Evolutionary conservation across 2,797 vertebrate species (phyloP), one percentile per base, ranked within the genome.

Genomic region (Acipenser oxyrinchus): DNA sequence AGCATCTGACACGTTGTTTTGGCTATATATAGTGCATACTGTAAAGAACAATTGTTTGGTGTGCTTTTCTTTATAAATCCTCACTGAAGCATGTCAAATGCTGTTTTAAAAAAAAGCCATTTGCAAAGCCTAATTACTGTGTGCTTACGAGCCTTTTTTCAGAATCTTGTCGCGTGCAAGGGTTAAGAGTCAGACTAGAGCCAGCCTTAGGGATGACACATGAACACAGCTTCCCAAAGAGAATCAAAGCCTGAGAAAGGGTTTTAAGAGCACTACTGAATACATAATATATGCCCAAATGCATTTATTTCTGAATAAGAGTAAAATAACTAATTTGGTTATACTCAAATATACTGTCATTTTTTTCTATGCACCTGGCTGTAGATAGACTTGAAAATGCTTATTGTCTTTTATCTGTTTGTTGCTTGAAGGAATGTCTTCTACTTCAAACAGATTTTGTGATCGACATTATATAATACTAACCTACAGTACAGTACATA

Each of bases 331-430:
- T 11, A 11, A 58, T 58, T 6, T n/a, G 3, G 12, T n/a, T n/a
- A 13, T 58, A 13, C 11, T 58, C 55, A 3, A n/a, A 6, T 11
- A 11, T 12, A 58, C 12, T 58, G 12, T 7, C 55, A 6, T 37
- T 37, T 37, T n/a, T 18, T 18, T 55, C 66, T 51, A 48, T 66
- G 48, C 6, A n/a, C 61, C 51, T 13, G 10, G 9, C 13, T 58
- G 55, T 13, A 12, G 55, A 58, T 10, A 82, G 80, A 81, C 82
- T 74, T 72, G 76, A 77, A 81, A 2, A 78, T 69, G 81, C 81
- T 82, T 75, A 72, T 60, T 65, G 62, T 68, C 67, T 74, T 77
- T 71, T 13, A 51, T 23, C 61, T 71, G 72, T 71, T 66, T 67
- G 55, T 51, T 62, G 65, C 67, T 72, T 53, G 48, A 71, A 75